Evolutionary conservation across 2,888 invertebrate genomes (phyloP), one percentile per base, ranked within the genome.

Genomic region (Sesia bembeciformis): DNA sequence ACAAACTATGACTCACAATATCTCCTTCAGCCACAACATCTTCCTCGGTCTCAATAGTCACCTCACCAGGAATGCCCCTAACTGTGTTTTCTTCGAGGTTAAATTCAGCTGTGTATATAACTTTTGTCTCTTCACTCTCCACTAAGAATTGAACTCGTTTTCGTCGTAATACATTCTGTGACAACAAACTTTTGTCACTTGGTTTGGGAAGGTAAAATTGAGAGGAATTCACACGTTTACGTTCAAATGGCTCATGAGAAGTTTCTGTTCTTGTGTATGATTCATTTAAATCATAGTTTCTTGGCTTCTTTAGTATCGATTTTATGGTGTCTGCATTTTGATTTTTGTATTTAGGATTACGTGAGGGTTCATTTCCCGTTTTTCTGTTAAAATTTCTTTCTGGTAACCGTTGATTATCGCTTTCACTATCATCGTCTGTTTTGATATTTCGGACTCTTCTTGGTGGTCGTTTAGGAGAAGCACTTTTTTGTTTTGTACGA

Each of bases 111-210:
- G 89, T 88, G 58, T 81, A 89, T 56, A 89, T 88, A 5, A 86
- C 77, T 67, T 82, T 88, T 40, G 87, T 87, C 71, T 88, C 88
- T 66, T 91, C 92, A 68, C 90, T 93, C 84, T 93, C 93, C 52
- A 93, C 93, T 68, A 93, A 84, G 84, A 94, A 94, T 75, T 94
- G 93, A 58, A 94, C 94, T 69, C 93, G 92, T 89, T 93, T 94
- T 69, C 93, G 90, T 68, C 92, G 89, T 54, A 81, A 65, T 40
- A 81, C 70, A 62, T 77, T 81, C 60, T 81, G 79, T 52, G 70
- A 69, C 53, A 72, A 60, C 42, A 68, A 55, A 51, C 73, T 68
- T 67, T 84, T 87, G 58, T 83, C 86, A 71, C 78, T 87, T 59
- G 84, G 90, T 66, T 91, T 91, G 41, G 92, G 93, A 60, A 93